phyloP scores from a whole-genome alignment of 2,797 vertebrate species.

The Gouania willdenowi region DNA sequence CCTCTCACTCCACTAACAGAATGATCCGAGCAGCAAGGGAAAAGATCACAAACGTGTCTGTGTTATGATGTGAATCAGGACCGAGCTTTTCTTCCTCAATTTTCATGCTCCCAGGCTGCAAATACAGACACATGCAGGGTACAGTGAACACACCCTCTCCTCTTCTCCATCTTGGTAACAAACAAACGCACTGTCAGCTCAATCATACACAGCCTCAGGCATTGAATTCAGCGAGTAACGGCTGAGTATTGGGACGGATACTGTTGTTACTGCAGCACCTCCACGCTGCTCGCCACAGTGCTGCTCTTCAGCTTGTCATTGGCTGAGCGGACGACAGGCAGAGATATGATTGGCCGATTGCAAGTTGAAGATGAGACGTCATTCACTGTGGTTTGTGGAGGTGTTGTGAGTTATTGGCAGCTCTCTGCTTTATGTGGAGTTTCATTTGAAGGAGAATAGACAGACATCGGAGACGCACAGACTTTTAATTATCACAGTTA shows the following conservation, averaged over 20 bases:
- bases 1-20: constrained; percentile 49
- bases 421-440: constrained; percentile 22
- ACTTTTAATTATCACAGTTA: constrained; percentile 30
- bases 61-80: constrained; percentile 40
- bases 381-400: constrained; percentile 35
- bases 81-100: constrained; percentile 33
- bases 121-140: constrained; percentile 19
- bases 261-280: constrained; percentile 45
- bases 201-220: constrained; percentile 36
- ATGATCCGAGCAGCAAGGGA: constrained; percentile 29
- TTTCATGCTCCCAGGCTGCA: constrained; percentile 25
- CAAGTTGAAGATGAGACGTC: constrained; percentile 35
- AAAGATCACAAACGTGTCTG: constrained; percentile 14
- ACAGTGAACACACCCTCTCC: constrained; percentile 9
- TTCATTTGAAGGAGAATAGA: constrained; percentile 12
- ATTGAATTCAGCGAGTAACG: constrained; percentile 37
- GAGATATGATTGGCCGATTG: constrained; percentile 52
- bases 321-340: constrained; percentile 34
- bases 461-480: constrained; percentile 18
- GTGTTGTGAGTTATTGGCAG: constrained; percentile 28
- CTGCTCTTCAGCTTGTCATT: constrained; percentile 50
- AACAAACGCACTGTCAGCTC: constrained; percentile 38
- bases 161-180: constrained; percentile 18
- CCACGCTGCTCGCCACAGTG: constrained; percentile 61
- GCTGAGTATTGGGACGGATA: constrained; percentile 34